Base-by-base conservation (phyloP, 2,888 invertebrate species). In the Orthonevra nobilis region DNA sequence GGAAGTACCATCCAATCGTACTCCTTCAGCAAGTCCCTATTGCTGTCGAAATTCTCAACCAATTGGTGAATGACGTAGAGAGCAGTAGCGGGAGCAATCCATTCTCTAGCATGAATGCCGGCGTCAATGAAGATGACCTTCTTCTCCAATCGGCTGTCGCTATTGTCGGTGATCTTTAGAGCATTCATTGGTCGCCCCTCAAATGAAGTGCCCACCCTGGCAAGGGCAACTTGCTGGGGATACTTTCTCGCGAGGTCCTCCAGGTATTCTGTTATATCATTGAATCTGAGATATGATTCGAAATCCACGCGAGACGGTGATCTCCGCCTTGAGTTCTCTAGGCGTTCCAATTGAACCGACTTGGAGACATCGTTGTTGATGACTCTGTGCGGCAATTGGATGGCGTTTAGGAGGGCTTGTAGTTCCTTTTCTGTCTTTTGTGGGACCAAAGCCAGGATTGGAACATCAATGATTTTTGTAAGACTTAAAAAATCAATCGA, bases 1-100 rank as follows among this genome's bases (percentile, higher is more conserved):
- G 94, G 94, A 61, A 93, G 82, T n/a, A 92, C 88, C 68, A 92
- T 91, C 91, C 92, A 93, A 84, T 94, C 93, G 36, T 91, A 89
- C 19, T 90, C 87, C 5, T 90, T 85, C 3, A 92, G 84, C 2
- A 94, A 83, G 20, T 91, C 87, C 0, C 82, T 82, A 81, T 89
- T 86, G n/a, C 17, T 42, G 5, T 69, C 83, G 10, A 86, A 85
- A 68, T 91, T 89, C 36, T 90, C 90, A 3, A 92, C 90, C 50
- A 93, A 84, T 56, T 92, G 87, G 54, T 90, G 88, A 14, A 92
- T 90, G 38, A 90, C 86, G 85, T 91, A 92, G 0, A 92, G 85
- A 0, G 91, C 89, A 0, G 91, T 90, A 0, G 91, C 90, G 0
- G 92, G 91, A 0, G 92, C 91, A 42, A 92, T 91, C 93, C 93